These are phyloP conservation scores for Cephus spinipes DNA, from an alignment of 2,888 invertebrate species.

Conservation along the genomic window DNA sequence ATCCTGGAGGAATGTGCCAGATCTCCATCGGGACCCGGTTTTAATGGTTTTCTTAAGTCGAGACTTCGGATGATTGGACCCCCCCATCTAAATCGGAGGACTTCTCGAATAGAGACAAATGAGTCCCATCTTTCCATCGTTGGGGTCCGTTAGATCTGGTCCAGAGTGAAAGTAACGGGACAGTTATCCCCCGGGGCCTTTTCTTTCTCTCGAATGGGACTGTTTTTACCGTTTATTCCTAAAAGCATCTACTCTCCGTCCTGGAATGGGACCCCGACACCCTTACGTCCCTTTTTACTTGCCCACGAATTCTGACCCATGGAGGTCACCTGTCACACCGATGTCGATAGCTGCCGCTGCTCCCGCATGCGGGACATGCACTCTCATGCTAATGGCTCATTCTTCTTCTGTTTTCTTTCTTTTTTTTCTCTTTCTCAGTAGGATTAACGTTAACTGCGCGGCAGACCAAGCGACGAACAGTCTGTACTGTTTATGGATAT, in stretches of 20 bases:
- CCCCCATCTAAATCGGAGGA: background rate
- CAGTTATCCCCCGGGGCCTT: background rate
- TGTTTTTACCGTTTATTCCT: background rate
- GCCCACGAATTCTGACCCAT: constrained; percentile 44
- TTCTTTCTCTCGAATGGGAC: constrained; percentile 9
- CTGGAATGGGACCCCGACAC: background rate
- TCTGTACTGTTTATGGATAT: background rate
- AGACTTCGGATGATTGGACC: background rate
- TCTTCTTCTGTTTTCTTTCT: background rate
- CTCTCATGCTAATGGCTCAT: constrained; percentile 17
- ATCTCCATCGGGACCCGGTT: constrained; percentile 42
- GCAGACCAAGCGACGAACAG: background rate
- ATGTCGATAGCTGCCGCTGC: constrained; percentile 45
- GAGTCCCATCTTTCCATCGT: background rate
- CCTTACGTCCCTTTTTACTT: constrained; percentile 11
- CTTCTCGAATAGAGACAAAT: background rate
- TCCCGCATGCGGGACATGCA: constrained; percentile 34
- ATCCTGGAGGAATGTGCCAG: constrained; percentile 39
- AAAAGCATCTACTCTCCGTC: background rate
- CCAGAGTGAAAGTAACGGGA: background rate
- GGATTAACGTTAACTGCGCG: background rate
- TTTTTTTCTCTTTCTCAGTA: background rate
- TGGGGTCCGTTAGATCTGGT: background rate
- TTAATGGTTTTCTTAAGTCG: constrained; percentile 42
- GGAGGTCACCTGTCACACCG: constrained; percentile 45